Base-by-base conservation (phyloP, 2,888 invertebrate genomes). In the Eupithecia pulchellata region DNA sequence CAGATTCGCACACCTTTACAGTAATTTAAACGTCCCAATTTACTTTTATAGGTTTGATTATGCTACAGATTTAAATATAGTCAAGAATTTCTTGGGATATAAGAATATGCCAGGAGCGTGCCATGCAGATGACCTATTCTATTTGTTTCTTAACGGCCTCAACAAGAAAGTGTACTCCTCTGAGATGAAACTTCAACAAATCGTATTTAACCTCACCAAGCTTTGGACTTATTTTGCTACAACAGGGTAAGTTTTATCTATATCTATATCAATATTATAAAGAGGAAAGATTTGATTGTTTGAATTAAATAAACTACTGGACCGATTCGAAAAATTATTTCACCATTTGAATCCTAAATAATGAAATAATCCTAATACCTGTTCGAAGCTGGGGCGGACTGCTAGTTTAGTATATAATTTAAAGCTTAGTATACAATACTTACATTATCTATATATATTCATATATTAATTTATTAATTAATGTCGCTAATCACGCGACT, bases 71-170 rank as follows among this genome's bases (percentile, higher is more conserved):
- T 81, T 91, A 60, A 92, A 91, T 74, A 57, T 89, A 13, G 64
- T 89, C 1, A 91, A 90, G 72, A 76, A 72, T 5, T n/a, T 80
- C 2, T 47, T 81, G 2, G 84, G 82, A 9, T 14, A 80, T 2
- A 64, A 71, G 0, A 64, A 83, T 5, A 72, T 86, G 58, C 76
- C 84, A 80, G 95, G 95, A 0, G 91, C 89, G 0, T 86, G 88
- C 34, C 95, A 95, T 60, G 91, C 89, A 0, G 95, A 95, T 71
- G 95, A 95, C 2, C 27, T 95, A 13, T 89, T 89, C 55, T 95
- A 95, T 76, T 62, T 92, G 6, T 95, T 95, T 69, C 91, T 88
- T 62, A 86, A 86, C 42, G 83, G 84, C 13, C 71, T 80, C 4
- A 90, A 88, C 61, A 86, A 86, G 65, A 86, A 91, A 60, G 81